phyloP scores from a whole-genome alignment of 1,140 invertebrate species.

The Sarcophaga bullata region DNA sequence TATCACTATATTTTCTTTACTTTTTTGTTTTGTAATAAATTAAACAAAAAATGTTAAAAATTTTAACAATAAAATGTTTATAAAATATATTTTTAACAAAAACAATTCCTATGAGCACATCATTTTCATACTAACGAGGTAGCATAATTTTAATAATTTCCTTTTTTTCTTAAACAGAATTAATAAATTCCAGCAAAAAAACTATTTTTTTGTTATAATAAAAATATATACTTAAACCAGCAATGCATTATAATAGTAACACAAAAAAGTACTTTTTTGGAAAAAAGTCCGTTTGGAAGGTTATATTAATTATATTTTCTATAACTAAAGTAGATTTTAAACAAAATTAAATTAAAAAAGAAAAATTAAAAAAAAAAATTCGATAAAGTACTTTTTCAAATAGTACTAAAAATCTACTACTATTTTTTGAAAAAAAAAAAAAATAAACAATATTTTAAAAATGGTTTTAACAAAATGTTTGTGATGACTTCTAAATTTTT shows the following conservation, averaged over 20 bases:
- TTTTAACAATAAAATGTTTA: background rate
- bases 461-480: no score
- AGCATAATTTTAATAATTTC: constrained; percentile 27
- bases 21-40: no score
- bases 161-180: background rate
- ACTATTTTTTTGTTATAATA: background rate
- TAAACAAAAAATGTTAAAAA: background rate
- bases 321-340: background rate
- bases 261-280: background rate
- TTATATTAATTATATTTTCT: background rate
- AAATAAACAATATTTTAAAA: no score
- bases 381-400: background rate
- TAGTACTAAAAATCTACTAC: no score
- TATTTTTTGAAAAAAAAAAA: no score
- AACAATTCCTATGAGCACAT: constrained; percentile 38
- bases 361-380: background rate
- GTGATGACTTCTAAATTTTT: no score
- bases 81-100: background rate
- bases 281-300: background rate
- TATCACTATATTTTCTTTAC: background rate
- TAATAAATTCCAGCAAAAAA: background rate
- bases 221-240: background rate
- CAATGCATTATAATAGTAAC: background rate
- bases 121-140: constrained; percentile 38
- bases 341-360: background rate